Conservation (phyloP, 2,888 invertebrate species). For the Synanthedon andrenaeformis region DNA sequence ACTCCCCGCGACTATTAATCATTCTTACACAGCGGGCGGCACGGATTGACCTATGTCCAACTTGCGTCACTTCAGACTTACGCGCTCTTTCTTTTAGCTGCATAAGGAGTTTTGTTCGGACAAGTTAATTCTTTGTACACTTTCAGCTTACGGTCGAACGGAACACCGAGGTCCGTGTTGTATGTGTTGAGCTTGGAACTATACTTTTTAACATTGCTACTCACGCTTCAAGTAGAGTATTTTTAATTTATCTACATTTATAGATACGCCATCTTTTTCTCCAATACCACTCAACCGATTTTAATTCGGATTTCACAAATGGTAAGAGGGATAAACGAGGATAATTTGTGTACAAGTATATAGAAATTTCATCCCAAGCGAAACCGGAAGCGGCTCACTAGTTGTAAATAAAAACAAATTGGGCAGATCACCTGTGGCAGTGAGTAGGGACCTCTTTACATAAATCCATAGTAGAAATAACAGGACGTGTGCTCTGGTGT, state of each 20-base stretch:
- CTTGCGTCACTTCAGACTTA: conserved; percentile 27
- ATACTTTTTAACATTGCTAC: background rate
- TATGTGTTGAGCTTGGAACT: background rate
- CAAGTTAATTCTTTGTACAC: conserved; percentile 13
- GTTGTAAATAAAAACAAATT: no score
- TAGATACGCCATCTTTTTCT: no score
- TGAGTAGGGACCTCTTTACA: no score
- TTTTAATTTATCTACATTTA: background rate
- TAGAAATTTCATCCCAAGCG: no score
- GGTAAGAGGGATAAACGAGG: no score
- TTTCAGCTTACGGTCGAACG: conserved; percentile 6
- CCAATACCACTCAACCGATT: no score
- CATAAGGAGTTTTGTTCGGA: conserved; percentile 13
- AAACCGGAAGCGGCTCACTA: no score
- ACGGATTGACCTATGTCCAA: conserved; percentile 48
- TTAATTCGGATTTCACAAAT: no score
- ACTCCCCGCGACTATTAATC: conserved; percentile 55
- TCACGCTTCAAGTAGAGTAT: background rate
- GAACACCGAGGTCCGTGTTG: background rate
- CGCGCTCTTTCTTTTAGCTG: conserved; percentile 15
- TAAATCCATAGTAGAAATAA: no score
- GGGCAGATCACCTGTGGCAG: no score
- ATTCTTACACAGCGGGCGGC: conserved; percentile 43
- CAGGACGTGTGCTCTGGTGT: no score
- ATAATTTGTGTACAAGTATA: no score